Evolutionary conservation across 2,888 invertebrate genomes (phyloP).

Genomic region (Agriopis aurantiaria): DNA sequence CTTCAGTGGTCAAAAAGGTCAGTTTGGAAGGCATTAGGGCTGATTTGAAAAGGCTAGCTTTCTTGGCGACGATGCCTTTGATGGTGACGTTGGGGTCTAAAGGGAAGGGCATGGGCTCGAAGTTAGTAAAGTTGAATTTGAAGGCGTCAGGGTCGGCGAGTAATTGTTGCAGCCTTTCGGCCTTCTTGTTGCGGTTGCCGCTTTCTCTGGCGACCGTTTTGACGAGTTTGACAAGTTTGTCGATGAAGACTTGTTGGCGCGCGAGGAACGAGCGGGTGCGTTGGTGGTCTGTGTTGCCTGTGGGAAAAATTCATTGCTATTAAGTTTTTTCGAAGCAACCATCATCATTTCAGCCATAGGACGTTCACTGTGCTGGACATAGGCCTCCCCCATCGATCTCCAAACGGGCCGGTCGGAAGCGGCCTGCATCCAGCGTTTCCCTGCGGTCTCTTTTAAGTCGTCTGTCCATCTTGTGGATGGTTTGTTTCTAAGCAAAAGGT

Average conservation of each 20-base stretch:
- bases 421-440: too few relatives aligned
- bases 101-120: constrained; percentile 97
- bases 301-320: neutral
- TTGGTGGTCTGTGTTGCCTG: constrained; percentile 89
- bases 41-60: constrained; percentile 97
- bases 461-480: neutral
- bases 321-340: neutral
- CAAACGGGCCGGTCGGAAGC: too few relatives aligned
- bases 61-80: constrained; percentile 94
- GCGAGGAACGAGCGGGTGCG: constrained; percentile 91
- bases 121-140: constrained; percentile 95
- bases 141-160: constrained; percentile 93
- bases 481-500: neutral
- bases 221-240: constrained; percentile 94
- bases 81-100: constrained; percentile 96
- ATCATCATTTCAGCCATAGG: neutral
- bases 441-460: too few relatives aligned
- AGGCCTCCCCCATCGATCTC: too few relatives aligned
- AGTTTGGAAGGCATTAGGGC: constrained; percentile 97
- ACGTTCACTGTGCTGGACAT: too few relatives aligned
- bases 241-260: constrained; percentile 96
- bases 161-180: constrained; percentile 94
- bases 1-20: constrained; percentile 93
- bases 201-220: constrained; percentile 96
- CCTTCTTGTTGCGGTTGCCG: constrained; percentile 96